Percentiles rank a stretch among this genome's conserved stretches.
These are phyloP conservation scores for Penaeus chinensis DNA, from an alignment of 1,140 invertebrate genomes.

Conservation along the genomic window DNA sequence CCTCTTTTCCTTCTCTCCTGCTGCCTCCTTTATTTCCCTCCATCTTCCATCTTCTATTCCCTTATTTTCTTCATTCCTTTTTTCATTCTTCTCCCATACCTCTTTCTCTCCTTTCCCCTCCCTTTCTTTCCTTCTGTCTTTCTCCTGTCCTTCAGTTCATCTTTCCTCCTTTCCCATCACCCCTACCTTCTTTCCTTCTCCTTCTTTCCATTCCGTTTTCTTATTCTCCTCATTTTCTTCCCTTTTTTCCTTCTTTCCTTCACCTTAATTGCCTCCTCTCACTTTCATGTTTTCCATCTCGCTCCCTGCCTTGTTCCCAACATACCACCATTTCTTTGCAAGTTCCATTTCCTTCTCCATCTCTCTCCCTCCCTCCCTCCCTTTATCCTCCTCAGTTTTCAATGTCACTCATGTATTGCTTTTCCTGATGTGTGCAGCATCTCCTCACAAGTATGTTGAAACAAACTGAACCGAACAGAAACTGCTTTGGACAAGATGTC, in stretches of 20 bases:
- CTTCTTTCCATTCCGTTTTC: background rate
- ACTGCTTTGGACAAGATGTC: too few relatives aligned
- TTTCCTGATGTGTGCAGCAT: too few relatives aligned
- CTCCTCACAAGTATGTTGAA: too few relatives aligned
- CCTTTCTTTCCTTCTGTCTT: conserved; percentile 11
- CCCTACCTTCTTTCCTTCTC: background rate
- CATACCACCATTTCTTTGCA: background rate
- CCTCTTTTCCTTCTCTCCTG: too few relatives aligned
- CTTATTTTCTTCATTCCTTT: conserved; percentile 12
- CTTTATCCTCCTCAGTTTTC: background rate
- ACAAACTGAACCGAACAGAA: too few relatives aligned
- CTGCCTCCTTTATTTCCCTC: background rate
- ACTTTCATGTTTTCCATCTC: background rate
- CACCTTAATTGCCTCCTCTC: background rate
- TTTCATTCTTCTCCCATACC: background rate
- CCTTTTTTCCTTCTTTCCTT: too few relatives aligned
- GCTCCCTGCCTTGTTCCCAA: background rate
- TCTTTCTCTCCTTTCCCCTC: conserved; percentile 33
- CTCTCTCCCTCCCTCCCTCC: background rate
- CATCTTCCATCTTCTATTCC: background rate
- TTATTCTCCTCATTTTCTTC: too few relatives aligned
- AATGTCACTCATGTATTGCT: background rate
- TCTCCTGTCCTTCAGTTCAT: too few relatives aligned
- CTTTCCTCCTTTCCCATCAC: background rate
- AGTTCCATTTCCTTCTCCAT: background rate